Evolutionary conservation across 2,797 vertebrate genomes (phyloP), one percentile per base, ranked within the genome.

Genomic region (Huso huso): DNA sequence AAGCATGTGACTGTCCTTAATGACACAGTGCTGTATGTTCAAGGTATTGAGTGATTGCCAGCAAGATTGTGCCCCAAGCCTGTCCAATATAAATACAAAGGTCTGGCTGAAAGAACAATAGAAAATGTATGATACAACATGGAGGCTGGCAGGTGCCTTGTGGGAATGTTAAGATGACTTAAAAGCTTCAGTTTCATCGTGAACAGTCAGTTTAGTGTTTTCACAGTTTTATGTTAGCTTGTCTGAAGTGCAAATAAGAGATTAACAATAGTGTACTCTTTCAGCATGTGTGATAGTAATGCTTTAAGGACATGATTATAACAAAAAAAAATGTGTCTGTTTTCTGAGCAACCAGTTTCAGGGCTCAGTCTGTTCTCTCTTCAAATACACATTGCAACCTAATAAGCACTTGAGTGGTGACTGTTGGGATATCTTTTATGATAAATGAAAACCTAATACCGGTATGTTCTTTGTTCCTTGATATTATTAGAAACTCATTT

Each of bases 1-100:
- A 85, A 78, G 79, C 82, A 69, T 79, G 79, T 78, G 80, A 80
- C 81, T 85, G 70, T 68, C 74, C 81, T 84, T 79, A 8, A 69
- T 79, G 74, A 71, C 75, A 73, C 81, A 18, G 66, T 37, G 37
- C 37, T 37, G 37, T 37, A 37, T 37, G 37, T 49, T 63, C 77
- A 74, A 69, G 66, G 61, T 3, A 51, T 49, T 73, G 71, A 77
- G 69, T 66, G 72, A 71, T 62, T 70, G 68, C 79, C 77, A 78
- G 79, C 75, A 72, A 71, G 67, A 69, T 83, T 77, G 77, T 76
- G 78, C 82, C 76, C 76, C 62, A 0, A 75, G 81, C 75, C 53
- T 72, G 73, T 76, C 69, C 78, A 70, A 50, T 49, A 64, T 71
- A 80, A 82, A 72, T 76, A 80, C 70, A 57, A 72, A 78, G 78